Base-by-base conservation (phyloP, 2,888 invertebrate genomes). In the Vanessa cardui region DNA sequence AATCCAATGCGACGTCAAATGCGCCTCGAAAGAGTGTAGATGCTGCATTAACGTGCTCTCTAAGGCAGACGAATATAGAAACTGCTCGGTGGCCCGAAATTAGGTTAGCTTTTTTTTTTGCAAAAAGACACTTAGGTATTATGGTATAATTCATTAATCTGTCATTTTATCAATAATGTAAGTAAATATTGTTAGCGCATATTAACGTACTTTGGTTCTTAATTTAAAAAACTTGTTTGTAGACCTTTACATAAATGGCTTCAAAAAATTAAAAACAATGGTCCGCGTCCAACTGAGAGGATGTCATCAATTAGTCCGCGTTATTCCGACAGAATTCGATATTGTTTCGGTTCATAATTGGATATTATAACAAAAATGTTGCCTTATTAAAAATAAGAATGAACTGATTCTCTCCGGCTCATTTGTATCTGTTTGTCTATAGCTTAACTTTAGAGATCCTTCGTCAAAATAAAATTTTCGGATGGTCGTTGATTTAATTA, bases 271-370 rank as follows among this genome's bases (percentile, higher is more conserved):
- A 52, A 33, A 56, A 56, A 56, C 56, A 56, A 56, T 56, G 18
- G 58, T 82, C 67, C 83, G 82, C 83, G 31, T 61, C 85, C 84
- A 78, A 79, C 85, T 83, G 86, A 80, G 84, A 84, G 82, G 83
- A 83, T 84, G 87, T 88, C 91, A 92, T 92, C 91, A 92, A 92
- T 91, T 91, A 92, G 89, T 85, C 80, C 78, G 78, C 84, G 81
- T 85, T 87, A 83, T 85, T 87, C 85, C 82, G 79, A 81, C 81
- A 84, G 80, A 79, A 84, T 84, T 82, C 77, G 76, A 83, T 85
- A 87, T 85, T 82, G 85, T 86, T 85, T 83, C 80, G 78, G 82
- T 81, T 77, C 83, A 86, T 91, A 90, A 92, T 91, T 91, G 90
- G 90, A 86, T 90, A 86, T 87, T 87, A 88, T 82, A 90, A 90